Evolutionary conservation across 2,797 vertebrate genomes (phyloP).

Genomic region (Rhinogobio ventralis): DNA sequence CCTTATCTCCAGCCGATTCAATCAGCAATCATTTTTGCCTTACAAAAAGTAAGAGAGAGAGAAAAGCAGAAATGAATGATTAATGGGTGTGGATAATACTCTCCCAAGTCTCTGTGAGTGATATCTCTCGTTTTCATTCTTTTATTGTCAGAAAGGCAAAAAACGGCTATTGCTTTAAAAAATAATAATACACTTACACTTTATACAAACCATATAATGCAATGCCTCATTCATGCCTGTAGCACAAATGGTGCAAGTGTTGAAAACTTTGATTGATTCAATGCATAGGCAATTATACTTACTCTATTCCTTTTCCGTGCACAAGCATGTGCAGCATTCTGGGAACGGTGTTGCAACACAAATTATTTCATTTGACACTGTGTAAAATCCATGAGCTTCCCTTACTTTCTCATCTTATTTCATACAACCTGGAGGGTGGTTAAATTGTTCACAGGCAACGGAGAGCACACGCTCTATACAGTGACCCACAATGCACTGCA

Average conservation of each 20-base stretch:
- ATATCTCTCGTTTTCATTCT: not conserved
- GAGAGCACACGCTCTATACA: slow-evolving; percentile 28
- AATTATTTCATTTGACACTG: not conserved
- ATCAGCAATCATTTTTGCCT: not conserved
- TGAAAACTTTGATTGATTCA: not conserved
- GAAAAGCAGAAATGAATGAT: not conserved
- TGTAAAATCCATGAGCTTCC: not conserved
- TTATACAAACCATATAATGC: not conserved
- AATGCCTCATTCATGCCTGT: not conserved
- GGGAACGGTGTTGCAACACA: not conserved
- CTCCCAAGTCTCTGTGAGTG: not conserved
- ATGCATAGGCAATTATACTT: not conserved
- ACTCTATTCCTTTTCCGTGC: not conserved
- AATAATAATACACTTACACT: not conserved
- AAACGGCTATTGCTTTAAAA: not conserved
- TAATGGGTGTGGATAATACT: not conserved
- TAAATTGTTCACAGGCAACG: slow-evolving; percentile 15
- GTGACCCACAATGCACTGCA: slow-evolving; percentile 45
- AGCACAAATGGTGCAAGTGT: not conserved
- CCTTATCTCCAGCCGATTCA: not conserved
- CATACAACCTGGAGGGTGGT: slow-evolving; percentile 17
- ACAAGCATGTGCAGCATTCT: not conserved
- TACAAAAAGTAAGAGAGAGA: slow-evolving; percentile 1
- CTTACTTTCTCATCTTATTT: slow-evolving; percentile 25
- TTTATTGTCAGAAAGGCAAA: not conserved